Base-by-base conservation (phyloP, 2,113 vertebrate genomes). In the Meleagris gallopavo region DNA sequence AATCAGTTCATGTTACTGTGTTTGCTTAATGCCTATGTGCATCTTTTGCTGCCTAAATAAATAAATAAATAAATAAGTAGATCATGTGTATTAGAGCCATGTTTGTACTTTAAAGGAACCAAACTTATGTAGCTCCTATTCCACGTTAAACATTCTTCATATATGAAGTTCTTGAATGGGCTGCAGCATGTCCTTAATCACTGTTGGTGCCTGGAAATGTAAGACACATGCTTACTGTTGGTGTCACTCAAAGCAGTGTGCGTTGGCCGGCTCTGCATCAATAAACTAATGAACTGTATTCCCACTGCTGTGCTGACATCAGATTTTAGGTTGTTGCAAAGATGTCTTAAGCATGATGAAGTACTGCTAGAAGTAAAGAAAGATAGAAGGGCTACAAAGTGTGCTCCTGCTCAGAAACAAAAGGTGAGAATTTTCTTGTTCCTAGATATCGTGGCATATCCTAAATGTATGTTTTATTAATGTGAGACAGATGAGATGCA, bases 281-380 rank as follows among this genome's bases (percentile, higher is more conserved):
- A 75, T 74, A 77, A 83, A 57, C 87, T 83, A 71, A 80, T 77
- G 91, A 95, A 72, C 72, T 77, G 15, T 95, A 88, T 93, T 95
- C 93, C 85, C 11, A 19, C 41, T 77, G 78, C 71, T 94, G 10
- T 89, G 75, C 71, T 95, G 87, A 89, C 72, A 64, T 86, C 79
- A 94, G 60, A 87, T 34, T 77, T 54, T 89, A 95, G 94, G 69
- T 88, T 91, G 40, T 80, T 89, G 60, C 81, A 71, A 67, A 93
- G 58, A 38, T 90, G 36, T 92, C 83, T 73, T 72, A 69, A 64
- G 45, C 30, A 15, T 80, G 75, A 87, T 89, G 79, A 87, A 87
- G 65, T 76, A 30, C 60, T 85, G 25, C 40, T 83, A 58, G 75
- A 70, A 48, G 80, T 91, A 84, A 92, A 87, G 48, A 77, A 76